phyloP scores from a whole-genome alignment of 2,113 vertebrate species.

The Erythrocercus mccallii region DNA sequence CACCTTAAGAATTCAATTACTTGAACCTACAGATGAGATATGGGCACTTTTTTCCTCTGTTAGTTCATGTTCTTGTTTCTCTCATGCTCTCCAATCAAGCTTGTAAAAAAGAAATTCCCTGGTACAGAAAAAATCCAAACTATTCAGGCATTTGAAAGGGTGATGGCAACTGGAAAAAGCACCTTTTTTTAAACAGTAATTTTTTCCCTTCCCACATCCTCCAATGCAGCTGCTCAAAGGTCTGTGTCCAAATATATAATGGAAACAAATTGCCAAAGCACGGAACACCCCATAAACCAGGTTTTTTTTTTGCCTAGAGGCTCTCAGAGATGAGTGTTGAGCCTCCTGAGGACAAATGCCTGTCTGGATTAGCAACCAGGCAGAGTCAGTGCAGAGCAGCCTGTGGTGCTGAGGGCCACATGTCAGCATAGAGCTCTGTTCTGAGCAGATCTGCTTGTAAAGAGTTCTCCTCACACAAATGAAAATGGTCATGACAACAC shows the following conservation, averaged over 20 bases:
- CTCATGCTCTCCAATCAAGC: not conserved
- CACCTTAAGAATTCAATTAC: not conserved
- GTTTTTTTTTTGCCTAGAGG: not conserved
- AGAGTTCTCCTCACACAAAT: not conserved
- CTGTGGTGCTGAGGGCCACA: not conserved
- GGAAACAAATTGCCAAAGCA: not conserved
- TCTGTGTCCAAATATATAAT: not conserved
- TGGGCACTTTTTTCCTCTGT: accelerated
- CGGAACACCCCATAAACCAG: not conserved
- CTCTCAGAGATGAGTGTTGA: not conserved
- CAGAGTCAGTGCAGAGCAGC: not conserved
- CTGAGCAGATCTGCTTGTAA: not conserved
- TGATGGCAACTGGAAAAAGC: not conserved
- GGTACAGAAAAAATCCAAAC: not conserved
- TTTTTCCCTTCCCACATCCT: not conserved
- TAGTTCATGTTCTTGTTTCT: not conserved
- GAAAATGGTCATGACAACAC: not conserved
- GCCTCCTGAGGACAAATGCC: not conserved
- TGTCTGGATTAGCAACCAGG: not conserved
- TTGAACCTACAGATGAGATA: not conserved
- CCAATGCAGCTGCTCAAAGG: not conserved
- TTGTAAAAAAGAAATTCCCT: not conserved
- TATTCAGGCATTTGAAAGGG: not conserved
- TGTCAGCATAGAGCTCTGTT: not conserved
- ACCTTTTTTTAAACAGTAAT: not conserved